Evolutionary conservation across 2,797 vertebrate species (phyloP).

Genomic region (Fistularia tabacaria): DNA sequence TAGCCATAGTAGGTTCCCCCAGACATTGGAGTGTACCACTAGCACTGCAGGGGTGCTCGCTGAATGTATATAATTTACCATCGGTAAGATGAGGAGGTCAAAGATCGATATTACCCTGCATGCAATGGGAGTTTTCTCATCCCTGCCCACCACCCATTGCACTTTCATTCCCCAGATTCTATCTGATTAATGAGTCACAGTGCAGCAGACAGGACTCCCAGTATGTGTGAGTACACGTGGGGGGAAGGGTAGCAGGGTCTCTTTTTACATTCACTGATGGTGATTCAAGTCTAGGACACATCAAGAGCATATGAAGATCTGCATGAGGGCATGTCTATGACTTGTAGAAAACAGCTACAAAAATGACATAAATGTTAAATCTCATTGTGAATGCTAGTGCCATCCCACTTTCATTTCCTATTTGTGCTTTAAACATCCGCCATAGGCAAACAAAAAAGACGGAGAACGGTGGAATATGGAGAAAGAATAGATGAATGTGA

Average conservation of each 20-base stretch:
- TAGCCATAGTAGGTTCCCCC: constrained; percentile 6
- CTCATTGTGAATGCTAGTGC: neutral
- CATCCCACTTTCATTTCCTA: constrained; percentile 7
- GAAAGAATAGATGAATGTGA: constrained; percentile 23
- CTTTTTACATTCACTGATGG: constrained; percentile 16
- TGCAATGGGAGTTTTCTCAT: constrained; percentile 49
- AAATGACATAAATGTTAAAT: constrained; percentile 2
- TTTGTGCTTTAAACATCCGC: constrained; percentile 34
- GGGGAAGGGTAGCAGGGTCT: constrained; percentile 34
- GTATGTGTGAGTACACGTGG: constrained; percentile 31
- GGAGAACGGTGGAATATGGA: neutral
- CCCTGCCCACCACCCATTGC: constrained; percentile 21
- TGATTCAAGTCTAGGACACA: constrained; percentile 13
- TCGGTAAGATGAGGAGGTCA: constrained; percentile 47
- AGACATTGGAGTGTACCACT: constrained; percentile 42
- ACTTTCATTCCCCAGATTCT: constrained; percentile 19
- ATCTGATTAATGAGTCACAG: constrained; percentile 66
- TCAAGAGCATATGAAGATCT: constrained; percentile 13
- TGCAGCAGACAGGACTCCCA: constrained; percentile 48
- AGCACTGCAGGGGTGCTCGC: constrained; percentile 26
- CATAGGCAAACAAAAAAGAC: constrained; percentile 3
- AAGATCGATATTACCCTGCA: constrained; percentile 59
- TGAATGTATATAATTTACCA: constrained; percentile 45
- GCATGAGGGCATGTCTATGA: constrained; percentile 2
- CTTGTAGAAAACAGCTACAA: constrained; percentile 1